These are phyloP conservation scores for Podarcis raffonei DNA, from an alignment of 2,113 vertebrate genomes.

Conservation along the genomic window DNA sequence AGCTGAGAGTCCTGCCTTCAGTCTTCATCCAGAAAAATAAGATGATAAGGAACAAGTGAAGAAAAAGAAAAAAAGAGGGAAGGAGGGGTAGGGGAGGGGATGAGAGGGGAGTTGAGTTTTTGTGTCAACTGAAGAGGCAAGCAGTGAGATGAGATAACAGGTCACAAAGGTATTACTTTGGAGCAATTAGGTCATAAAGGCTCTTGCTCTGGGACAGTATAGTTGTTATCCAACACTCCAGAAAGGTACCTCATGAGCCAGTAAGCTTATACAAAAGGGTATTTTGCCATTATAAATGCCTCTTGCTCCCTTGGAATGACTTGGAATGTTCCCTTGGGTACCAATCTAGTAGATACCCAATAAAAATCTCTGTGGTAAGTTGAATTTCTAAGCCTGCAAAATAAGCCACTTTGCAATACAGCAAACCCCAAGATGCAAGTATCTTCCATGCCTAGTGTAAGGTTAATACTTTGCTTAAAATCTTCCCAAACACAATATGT, in stretches of 20 bases:
- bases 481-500: neutral
- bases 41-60: neutral
- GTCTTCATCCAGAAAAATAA: constrained; percentile 20
- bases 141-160: neutral
- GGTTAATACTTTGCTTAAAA: neutral
- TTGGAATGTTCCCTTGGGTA: no score
- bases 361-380: neutral
- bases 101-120: neutral
- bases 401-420: neutral
- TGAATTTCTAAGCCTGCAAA: neutral
- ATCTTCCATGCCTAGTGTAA: neutral
- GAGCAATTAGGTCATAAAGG: neutral
- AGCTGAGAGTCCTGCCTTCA: constrained; percentile 1
- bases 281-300: neutral
- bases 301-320: neutral
- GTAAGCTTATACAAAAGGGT: neutral
- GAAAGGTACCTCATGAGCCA: neutral
- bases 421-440: neutral
- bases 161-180: constrained; percentile 16
- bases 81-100: constrained; percentile 22
- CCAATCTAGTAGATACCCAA: neutral
- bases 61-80: neutral
- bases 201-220: neutral
- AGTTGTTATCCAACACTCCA: neutral
- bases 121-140: constrained; percentile 4